Evolutionary conservation across 2,113 vertebrate genomes (phyloP), one percentile per base, ranked within the genome.

Genomic region (Cephalopterus ornatus): DNA sequence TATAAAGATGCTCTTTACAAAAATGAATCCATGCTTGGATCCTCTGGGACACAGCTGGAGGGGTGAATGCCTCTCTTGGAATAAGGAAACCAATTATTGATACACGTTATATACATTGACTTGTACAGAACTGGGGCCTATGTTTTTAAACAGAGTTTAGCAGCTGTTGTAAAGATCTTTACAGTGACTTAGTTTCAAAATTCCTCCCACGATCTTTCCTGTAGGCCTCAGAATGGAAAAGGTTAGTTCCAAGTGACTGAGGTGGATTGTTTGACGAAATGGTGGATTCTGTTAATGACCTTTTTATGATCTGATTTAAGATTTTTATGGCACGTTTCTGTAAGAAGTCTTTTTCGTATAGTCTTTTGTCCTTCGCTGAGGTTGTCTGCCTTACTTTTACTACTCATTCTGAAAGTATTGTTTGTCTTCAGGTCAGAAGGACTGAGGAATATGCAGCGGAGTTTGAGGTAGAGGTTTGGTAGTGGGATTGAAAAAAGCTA

Each of bases 101-200:
- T 71, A 30, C 0, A 5, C 4, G 5, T 62, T 67, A 14, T 58
- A 0, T 78, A 10, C 22, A 14, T 21, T 35, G 5, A 12, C 73
- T 5, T 4, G 10, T 53, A 16, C 6, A 61, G 39, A 88, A 59
- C 30, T 52, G 32, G 16, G 22, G 21, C 44, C 6, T 78, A 14
- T 20, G 10, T 79, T 82, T 85, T 82, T 50, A 12, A 59, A 42
- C 33, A 85, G 55, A 23, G 12, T 62, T 83, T 71, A 15, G 8
- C 50, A 33, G 8, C 27, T 84, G 18, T 72, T 80, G 6, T 44
- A 13, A 88, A 83, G 23, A 65, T 86, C 53, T 58, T 62, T 28
- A 63, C 44, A 39, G 15, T 67, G n/a, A 30, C 33, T 53, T 70
- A 16, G 33, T 23, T 55, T 61, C 11, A 24, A 5, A 37, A 55